Evolutionary conservation across 2,797 vertebrate species (phyloP), one percentile per base, ranked within the genome.

Genomic region (Pseudomugil gertrudae): DNA sequence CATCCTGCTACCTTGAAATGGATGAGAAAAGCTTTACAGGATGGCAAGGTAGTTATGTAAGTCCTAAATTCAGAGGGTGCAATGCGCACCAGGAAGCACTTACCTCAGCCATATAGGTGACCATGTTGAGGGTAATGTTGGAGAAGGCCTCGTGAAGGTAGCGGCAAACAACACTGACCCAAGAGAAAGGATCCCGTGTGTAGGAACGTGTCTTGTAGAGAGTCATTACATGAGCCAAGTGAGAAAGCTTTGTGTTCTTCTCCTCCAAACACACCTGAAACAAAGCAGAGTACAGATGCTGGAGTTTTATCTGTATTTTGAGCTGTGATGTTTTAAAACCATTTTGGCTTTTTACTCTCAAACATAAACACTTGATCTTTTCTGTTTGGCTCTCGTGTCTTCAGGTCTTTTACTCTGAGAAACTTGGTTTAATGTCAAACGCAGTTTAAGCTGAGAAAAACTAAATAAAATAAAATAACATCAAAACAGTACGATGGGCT

Each of bases 171-270:
- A 99, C 98, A 0, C 94, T 99, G 69, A 99, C 96, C 98, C 98
- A 99, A 0, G 98, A 98, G 78, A 96, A 95, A 27, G 96, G 96
- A 87, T 99, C 96, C 63, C 98, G 93, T 0, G 98, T 99, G 81
- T 99, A 99, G 69, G 97, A 98, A 29, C 97, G 96, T 0, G 96
- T 99, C 91, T 98, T 99, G 81, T 99, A 99, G 51, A 99, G 95
- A 14, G 96, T 98, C 98, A 99, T 99, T 47, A 99, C 98, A 17
- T 99, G 98, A 11, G 98, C 98, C 78, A 99, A 88, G 74, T 99
- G 97, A 29, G 97, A 98, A 7, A 99, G 91, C 79, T 99, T 99
- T 17, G 96, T 95, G 73, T 98, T 95, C 87, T 98, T 99, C 86
- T 99, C 98, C 87, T 93, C 94, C 84, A 99, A 86, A 90, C 98